A percentile compares a stretch with the other conserved stretches of the same genome.
Conservation (phyloP, 2,888 invertebrate species). For the Aleiodes leptofemur region DNA sequence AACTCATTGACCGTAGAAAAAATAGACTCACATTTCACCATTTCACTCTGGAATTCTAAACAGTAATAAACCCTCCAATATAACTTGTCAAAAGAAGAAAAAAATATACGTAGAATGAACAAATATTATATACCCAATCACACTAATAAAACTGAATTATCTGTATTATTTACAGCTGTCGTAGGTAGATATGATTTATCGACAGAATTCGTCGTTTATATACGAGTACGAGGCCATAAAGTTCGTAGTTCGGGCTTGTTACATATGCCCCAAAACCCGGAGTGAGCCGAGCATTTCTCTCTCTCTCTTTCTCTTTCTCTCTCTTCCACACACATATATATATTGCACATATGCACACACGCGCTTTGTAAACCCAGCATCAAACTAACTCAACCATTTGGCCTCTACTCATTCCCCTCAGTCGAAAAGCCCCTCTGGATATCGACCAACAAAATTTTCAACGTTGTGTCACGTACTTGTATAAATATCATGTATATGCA, state of each 20-base stretch:
- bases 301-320: no score
- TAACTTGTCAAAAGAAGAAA: constrained; percentile 3
- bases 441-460: constrained; percentile 32
- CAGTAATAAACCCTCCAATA: constrained; percentile 1
- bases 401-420: constrained; percentile 30
- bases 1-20: no score
- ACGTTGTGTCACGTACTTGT: constrained; percentile 29
- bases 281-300: constrained; percentile 5
- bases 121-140: constrained; percentile 57
- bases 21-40: no score
- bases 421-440: constrained; percentile 19
- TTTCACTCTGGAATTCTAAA: no score
- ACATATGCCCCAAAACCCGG: constrained; percentile 31
- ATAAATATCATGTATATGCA: constrained; percentile 40
- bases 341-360: neutral
- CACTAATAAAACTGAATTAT: constrained; percentile 56
- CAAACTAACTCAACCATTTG: constrained; percentile 35
- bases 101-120: constrained; percentile 33
- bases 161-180: constrained; percentile 59
- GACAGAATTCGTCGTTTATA: constrained; percentile 59
- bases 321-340: neutral
- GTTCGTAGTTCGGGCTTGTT: constrained; percentile 49
- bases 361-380: constrained; percentile 18
- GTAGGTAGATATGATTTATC: constrained; percentile 58
- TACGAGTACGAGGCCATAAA: constrained; percentile 54